Base-by-base conservation (phyloP, 2,113 vertebrate species). In the Ursus arctos region DNA sequence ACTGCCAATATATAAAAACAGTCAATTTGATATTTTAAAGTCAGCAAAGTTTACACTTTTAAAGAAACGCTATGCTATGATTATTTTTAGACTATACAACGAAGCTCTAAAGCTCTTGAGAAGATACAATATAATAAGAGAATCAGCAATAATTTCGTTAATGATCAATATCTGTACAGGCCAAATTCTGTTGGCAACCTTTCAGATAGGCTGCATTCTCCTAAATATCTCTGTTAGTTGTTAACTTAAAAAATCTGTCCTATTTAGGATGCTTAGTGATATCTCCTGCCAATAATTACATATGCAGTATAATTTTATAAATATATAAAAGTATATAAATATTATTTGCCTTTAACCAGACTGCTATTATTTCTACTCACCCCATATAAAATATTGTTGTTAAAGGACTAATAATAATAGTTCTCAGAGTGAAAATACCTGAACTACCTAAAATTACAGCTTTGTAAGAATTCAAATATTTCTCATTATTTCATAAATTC, bases 391-490 rank as follows among this genome's bases (percentile, higher is more conserved):
- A 55, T 91, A 94, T 40, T 80, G 3, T 31, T 77, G 24, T 82
- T 87, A 93, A 93, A 40, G 91, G 51, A 95, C 33, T 87, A 92
- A 36, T 47, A 74, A 59, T 28, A 95, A 47, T 33, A 96, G 1
- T 67, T 83, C 28, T 93, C 82, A 94, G 77, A 93, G 55, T 49
- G 24, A 92, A 93, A 87, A 89, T 2, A 91, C 9, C 1, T 18
- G 53, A 94, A 85, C 5, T 86, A 82, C 16, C 86, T 88, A 86
- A 72, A 96, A 89, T 26, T 59, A 4, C 10, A 93, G 24, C 49
- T 95, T 91, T 88, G 7, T 19, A 91, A 88, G 9, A 83, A 94
- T 81, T 89, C 59, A 96, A 95, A 26, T 86, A 82, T 36, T 95
- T 95, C 72, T 95, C 28, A 36, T 92, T 82, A 85, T 80, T 96